Percentiles rank a stretch among this genome's conserved stretches.
phyloP scores from a whole-genome alignment of 2,888 invertebrate genomes.

The Sclerodermus sp. region DNA sequence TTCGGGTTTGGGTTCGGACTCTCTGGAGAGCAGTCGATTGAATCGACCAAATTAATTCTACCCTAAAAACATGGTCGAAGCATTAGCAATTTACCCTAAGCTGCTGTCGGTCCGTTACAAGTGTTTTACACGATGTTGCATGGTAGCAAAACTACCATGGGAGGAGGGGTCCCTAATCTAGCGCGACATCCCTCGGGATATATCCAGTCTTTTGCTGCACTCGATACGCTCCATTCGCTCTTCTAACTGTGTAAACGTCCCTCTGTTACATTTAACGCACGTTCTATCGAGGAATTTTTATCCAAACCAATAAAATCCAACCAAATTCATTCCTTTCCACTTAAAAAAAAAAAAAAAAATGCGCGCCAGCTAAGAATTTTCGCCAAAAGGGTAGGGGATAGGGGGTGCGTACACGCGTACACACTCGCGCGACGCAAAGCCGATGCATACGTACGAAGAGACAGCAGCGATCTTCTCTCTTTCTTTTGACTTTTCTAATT shows the following conservation, averaged over 20 bases:
- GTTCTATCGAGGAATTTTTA: conserved; percentile 12
- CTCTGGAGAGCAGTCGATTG: conserved; percentile 41
- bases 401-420: too few species aligned
- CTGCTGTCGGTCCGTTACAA: conserved; percentile 48
- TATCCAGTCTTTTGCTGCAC: conserved; percentile 33
- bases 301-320: background rate
- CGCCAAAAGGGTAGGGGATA: too few species aligned
- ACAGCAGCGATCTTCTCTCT: too few species aligned
- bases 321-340: background rate
- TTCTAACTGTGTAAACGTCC: conserved; percentile 33
- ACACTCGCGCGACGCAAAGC: too few species aligned
- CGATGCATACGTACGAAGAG: too few species aligned
- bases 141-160: conserved; percentile 38
- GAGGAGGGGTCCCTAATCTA: conserved; percentile 54
- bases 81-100: conserved; percentile 51
- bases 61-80: conserved; percentile 50
- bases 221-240: conserved; percentile 43
- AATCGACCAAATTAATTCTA: conserved; percentile 55
- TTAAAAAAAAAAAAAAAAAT: too few species aligned
- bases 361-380: too few species aligned
- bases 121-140: conserved; percentile 55
- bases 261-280: conserved; percentile 25
- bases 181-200: conserved; percentile 53
- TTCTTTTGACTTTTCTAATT: background rate
- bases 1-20: conserved; percentile 15